Evolutionary conservation across 2,797 vertebrate genomes (phyloP), one percentile per base, ranked within the genome.

Genomic region (Molossus molossus): DNA sequence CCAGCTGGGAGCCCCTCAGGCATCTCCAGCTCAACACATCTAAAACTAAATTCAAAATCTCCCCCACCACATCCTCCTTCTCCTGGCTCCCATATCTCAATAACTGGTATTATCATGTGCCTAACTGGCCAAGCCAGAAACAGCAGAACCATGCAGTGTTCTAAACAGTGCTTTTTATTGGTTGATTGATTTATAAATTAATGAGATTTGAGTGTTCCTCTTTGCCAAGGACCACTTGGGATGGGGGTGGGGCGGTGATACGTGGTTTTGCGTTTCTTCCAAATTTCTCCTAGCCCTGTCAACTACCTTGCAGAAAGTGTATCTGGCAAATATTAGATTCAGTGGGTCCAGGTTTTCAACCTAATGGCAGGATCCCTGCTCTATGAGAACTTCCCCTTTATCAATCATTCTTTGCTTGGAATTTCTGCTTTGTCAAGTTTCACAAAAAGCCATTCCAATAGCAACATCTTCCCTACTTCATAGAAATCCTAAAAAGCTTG

Each of bases 361-460:
- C 15, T 58, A 72, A 50, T 77, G 17, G 10, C 37, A 69, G 37
- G 87, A 93, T 5, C 12, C 12, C 11, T 37, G 5, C 11, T 83
- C 11, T 81, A 23, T 69, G 55, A 95, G 6, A 13, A 48, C 2
- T 25, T n/a, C 23, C 23, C 57, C 20, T 92, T 64, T 58, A 48
- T 93, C 25, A 18, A 3, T 64, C 17, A 80, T 50, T 73, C 37
- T 87, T 93, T 50, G 29, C 29, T 57, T 77, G 23, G 10, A 69
- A 62, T 69, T 82, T 90, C 64, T 86, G 17, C 29, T 93, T 94
- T 85, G 48, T 57, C 27, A 67, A 60, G 40, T 90, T 80, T 96
- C 58, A 21, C 3, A 77, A 70, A 18, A 91, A 94, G 20, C 11
- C 27, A 29, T n/a, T 25, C 86, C 9, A 12, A 65, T 77, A 48